A percentile compares a stretch with the other conserved stretches of the same genome.
These are phyloP conservation scores for Pithys albifrons DNA, from an alignment of 2,113 vertebrate genomes.

Conservation along the genomic window DNA sequence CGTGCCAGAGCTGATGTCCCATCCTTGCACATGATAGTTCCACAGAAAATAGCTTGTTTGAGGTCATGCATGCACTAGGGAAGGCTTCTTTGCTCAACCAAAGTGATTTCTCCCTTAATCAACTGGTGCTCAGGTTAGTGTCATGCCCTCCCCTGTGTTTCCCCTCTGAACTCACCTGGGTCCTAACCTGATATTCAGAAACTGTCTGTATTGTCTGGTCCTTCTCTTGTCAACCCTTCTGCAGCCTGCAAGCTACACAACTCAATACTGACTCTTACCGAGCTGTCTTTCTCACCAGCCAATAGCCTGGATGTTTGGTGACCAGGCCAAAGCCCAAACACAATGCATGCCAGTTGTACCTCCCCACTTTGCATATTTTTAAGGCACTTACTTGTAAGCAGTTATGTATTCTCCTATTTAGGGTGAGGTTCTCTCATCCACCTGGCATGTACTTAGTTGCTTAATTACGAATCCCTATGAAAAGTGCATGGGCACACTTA, in stretches of 20 bases:
- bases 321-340: not conserved
- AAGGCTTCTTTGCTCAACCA: not conserved
- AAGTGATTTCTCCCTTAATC: not conserved
- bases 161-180: not conserved
- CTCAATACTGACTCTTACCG: not conserved
- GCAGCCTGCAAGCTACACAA: not conserved
- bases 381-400: not conserved
- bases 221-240: not conserved
- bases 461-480: not conserved
- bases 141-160: not conserved
- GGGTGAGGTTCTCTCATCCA: not conserved
- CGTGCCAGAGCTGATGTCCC: not conserved
- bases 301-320: not conserved
- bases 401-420: not conserved
- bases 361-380: not conserved
- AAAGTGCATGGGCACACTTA: not conserved
- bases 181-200: not conserved
- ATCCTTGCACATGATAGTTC: not conserved
- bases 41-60: rapidly evolving
- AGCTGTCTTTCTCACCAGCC: not conserved
- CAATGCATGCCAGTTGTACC: not conserved
- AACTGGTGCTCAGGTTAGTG: not conserved
- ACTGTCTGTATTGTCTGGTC: not conserved
- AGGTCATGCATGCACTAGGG: not conserved
- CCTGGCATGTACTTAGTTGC: not conserved